Percentiles rank a stretch among this genome's conserved stretches.
Conservation (phyloP, 2,113 vertebrate genomes). For the Odobenus rosmarus region DNA sequence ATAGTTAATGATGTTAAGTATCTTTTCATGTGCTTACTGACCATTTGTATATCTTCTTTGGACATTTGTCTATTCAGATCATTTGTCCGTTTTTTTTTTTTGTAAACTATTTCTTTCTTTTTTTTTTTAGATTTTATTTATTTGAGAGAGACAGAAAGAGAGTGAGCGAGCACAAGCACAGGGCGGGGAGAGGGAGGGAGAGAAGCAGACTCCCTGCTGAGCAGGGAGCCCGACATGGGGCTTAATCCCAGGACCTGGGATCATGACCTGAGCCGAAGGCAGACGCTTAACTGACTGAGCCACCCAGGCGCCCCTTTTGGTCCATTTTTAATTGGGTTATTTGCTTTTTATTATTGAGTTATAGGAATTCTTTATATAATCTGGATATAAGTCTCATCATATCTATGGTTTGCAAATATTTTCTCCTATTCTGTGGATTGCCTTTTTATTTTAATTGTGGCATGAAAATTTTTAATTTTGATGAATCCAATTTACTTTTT, state of each 20-base stretch:
- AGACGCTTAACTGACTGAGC: too few species aligned
- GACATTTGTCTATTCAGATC: not conserved
- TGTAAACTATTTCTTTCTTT: too few species aligned
- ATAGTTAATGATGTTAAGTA: not conserved
- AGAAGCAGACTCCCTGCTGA: too few species aligned
- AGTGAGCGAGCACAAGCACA: too few species aligned
- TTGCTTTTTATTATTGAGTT: constrained; percentile 9
- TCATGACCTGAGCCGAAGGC: too few species aligned
- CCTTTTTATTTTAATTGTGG: not conserved
- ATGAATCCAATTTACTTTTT: not conserved
- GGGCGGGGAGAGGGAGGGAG: too few species aligned
- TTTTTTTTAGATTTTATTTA: too few species aligned
- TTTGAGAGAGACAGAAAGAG: too few species aligned
- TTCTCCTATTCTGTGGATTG: not conserved
- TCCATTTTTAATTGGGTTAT: not conserved
- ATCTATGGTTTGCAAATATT: not conserved
- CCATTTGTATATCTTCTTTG: not conserved
- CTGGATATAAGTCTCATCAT: not conserved
- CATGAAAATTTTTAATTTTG: not conserved
- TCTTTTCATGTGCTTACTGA: not conserved
- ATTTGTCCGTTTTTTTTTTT: not conserved
- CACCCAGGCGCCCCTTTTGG: too few species aligned
- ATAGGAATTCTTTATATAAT: not conserved
- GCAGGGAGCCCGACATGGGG: too few species aligned
- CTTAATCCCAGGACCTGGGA: too few species aligned